Evolutionary conservation across 30 jellyfish, hydroid and myxozoan genomes (phyloP), one percentile per base, ranked within the genome.

Genomic region (Cassiopea xamachana): DNA sequence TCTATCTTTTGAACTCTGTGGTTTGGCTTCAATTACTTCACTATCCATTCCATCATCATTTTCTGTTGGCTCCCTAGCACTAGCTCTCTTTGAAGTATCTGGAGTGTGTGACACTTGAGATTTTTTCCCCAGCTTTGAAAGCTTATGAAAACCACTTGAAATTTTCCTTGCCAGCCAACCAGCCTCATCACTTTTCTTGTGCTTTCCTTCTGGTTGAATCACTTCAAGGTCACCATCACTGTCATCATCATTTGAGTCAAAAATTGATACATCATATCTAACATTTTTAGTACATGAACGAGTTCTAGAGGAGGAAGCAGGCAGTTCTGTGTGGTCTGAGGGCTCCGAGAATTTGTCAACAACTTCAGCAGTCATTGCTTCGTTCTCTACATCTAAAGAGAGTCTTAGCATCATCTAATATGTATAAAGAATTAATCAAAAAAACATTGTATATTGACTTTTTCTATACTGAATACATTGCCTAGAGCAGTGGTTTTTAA

Each of bases 221-320:
- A 1, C 47, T 27, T 51, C 90, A 81, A 48, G 44, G 46, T 9
- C 81, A 60, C 71, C 46, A 27, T 60, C 80, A 81, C 14, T 27
- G 46, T 81, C 90, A 60, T 61, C 85, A 77, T 77, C 90, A 69
- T 69, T 71, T 45, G 0, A 10, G 19, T 81, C 90, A 81, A 61
- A 64, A 15, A 48, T 18, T 18, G 50, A 46, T 61, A 71, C 46
- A 5, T 61, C 78, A 51, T 69, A 81, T 46, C 1, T 64, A 1
- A 64, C 71, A 81, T 81, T 61, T 61, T 81, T 81, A 46, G 69
- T 62, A 39, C 81, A 64, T 10, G 48, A 16, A 2, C 80, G 46
- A 8, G 71, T 59, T 61, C 81, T 81, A n/a, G 39, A 59, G 39
- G 90, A 48, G 62, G 16, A 69, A 17, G 71, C 16, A 27, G 90